These are phyloP conservation scores for Polymixis lichenea DNA, from an alignment of 2,888 invertebrate genomes.

Conservation along the genomic window DNA sequence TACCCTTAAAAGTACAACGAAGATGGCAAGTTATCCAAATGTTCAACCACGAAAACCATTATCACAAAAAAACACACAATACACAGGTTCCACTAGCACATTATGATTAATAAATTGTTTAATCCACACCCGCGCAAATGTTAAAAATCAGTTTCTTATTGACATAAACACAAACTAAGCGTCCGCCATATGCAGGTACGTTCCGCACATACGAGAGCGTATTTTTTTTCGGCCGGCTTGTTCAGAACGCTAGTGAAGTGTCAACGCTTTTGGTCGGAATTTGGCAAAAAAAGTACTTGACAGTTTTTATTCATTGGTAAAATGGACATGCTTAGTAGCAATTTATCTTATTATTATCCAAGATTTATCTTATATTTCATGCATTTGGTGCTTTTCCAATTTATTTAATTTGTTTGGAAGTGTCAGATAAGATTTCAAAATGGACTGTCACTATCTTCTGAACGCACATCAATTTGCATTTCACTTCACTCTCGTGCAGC, in stretches of 20 bases:
- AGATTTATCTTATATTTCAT: not conserved
- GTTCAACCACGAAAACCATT: conserved; percentile 87
- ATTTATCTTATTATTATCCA: not conserved
- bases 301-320: not conserved
- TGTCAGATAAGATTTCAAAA: conserved; percentile 19
- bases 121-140: conserved; percentile 90
- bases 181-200: conserved; percentile 90
- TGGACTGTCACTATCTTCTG: conserved; percentile 64
- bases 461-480: conserved; percentile 77
- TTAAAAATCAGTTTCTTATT: conserved; percentile 89
- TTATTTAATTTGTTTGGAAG: conserved; percentile 19
- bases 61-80: conserved; percentile 86
- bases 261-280: conserved; percentile 25
- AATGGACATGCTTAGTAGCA: not conserved
- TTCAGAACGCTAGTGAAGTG: conserved; percentile 61
- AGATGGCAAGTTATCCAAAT: conserved; percentile 83
- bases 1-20: conserved; percentile 87
- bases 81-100: conserved; percentile 87
- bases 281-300: conserved; percentile 15
- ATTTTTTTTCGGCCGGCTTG: conserved; percentile 64
- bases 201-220: conserved; percentile 79
- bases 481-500: conserved; percentile 78
- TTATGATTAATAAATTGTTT: conserved; percentile 82
- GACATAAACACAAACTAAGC: conserved; percentile 91
- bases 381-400: not conserved